Conservation (phyloP, 2,113 vertebrate species). For the Phaethon lepturus region DNA sequence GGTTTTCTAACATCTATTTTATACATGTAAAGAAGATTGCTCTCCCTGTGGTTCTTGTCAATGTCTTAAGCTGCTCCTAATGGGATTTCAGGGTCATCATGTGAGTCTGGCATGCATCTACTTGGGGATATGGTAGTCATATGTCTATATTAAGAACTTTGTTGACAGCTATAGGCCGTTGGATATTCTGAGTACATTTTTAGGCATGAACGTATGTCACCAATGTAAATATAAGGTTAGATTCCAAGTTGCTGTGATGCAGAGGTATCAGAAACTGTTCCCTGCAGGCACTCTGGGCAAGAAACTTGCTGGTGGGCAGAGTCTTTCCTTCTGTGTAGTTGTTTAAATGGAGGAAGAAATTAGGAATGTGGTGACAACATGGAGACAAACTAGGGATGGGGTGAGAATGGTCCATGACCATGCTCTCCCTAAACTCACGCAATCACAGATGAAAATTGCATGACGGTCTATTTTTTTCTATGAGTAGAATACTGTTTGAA, state of each 20-base stretch:
- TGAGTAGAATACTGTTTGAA: neutral
- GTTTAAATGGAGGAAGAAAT: neutral
- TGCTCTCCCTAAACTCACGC: neutral
- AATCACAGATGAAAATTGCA: neutral
- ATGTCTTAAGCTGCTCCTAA: neutral
- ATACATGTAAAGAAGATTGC: neutral
- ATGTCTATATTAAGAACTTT: neutral
- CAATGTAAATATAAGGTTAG: neutral
- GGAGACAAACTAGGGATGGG: neutral
- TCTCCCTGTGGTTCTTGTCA: neutral
- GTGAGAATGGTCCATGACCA: neutral
- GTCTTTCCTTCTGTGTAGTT: neutral
- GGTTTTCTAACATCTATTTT: neutral
- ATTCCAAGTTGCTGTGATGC: neutral
- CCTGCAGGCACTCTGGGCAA: neutral
- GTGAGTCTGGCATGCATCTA: neutral
- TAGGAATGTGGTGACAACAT: neutral
- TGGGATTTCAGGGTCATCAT: neutral
- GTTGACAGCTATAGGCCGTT: neutral
- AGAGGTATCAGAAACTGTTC: neutral
- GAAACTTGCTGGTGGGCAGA: neutral
- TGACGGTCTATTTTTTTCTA: rapidly evolving
- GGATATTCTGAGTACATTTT: neutral
- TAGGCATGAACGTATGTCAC: neutral
- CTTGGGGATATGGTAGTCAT: neutral